Percentiles rank a stretch among this genome's conserved stretches.
Evolutionary conservation across 2,113 vertebrate genomes (phyloP).

Genomic region (Perognathus longimembris): DNA sequence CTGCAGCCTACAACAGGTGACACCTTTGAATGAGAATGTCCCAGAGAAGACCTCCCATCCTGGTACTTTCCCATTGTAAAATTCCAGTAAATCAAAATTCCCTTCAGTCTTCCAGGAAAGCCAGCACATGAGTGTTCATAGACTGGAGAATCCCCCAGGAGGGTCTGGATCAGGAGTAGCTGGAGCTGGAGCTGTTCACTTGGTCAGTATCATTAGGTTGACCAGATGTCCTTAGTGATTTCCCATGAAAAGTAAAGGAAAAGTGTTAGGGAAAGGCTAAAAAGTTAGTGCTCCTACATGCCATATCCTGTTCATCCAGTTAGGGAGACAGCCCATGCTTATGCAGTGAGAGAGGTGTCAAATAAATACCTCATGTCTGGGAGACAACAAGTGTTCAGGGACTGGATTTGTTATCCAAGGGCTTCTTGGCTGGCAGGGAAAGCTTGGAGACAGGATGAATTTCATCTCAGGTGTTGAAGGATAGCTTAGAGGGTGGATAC

Average conservation of each 20-base stretch:
- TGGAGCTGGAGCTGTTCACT: neutral
- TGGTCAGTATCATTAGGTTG: neutral
- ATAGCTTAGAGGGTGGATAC: neutral
- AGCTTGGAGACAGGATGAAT: neutral
- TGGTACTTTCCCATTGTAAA: neutral
- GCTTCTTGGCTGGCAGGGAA: neutral
- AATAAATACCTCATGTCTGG: neutral
- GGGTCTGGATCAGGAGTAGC: neutral
- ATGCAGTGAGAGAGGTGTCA: neutral
- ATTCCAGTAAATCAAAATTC: neutral
- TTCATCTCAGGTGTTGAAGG: accelerated
- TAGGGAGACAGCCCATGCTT: neutral
- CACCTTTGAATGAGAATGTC: neutral
- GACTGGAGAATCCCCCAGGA: neutral
- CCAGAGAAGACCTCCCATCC: neutral
- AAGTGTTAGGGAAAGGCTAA: neutral
- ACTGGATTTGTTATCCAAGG: neutral
- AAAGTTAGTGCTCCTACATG: neutral
- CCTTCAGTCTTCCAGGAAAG: neutral
- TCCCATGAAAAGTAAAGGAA: neutral
- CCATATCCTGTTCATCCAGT: neutral
- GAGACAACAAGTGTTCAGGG: too few species aligned
- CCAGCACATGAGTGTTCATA: neutral
- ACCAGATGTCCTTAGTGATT: neutral
- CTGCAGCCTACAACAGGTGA: neutral